Percentiles rank a stretch among this genome's conserved stretches.
Evolutionary conservation across 2,888 invertebrate genomes (phyloP).

Genomic region (Zootermopsis nevadensis): DNA sequence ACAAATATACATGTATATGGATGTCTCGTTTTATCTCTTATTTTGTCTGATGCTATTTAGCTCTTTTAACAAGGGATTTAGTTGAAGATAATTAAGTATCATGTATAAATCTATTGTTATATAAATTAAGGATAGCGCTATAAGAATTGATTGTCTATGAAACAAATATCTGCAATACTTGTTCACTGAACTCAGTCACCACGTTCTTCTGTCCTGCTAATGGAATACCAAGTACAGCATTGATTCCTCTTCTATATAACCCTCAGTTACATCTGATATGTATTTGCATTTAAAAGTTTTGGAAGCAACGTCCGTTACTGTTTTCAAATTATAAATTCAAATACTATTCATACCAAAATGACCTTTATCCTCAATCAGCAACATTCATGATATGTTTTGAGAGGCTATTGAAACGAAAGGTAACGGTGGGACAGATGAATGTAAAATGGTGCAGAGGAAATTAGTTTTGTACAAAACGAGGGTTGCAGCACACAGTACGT

Average conservation of each 20-base stretch:
- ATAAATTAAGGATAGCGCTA: too few species aligned
- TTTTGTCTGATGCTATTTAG: too few species aligned
- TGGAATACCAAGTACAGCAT: too few species aligned
- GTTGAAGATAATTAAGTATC: too few species aligned
- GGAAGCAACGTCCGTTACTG: background rate
- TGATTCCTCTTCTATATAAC: background rate
- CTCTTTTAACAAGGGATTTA: too few species aligned
- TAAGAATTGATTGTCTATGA: too few species aligned
- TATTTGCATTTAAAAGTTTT: background rate
- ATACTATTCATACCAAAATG: background rate
- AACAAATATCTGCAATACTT: too few species aligned
- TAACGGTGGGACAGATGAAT: background rate
- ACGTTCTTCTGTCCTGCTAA: too few species aligned
- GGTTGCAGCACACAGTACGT: background rate
- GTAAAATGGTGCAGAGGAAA: background rate
- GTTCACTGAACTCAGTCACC: too few species aligned
- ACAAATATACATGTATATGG: too few species aligned
- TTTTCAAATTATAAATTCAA: background rate
- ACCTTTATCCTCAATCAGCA: background rate
- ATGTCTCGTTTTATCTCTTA: too few species aligned
- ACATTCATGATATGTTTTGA: background rate
- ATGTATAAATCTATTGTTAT: too few species aligned
- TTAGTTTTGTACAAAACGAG: background rate
- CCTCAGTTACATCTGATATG: background rate
- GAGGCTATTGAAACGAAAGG: background rate